Base-by-base conservation (phyloP, 1,140 invertebrate species). In the Thalassaphorura encarpata region DNA sequence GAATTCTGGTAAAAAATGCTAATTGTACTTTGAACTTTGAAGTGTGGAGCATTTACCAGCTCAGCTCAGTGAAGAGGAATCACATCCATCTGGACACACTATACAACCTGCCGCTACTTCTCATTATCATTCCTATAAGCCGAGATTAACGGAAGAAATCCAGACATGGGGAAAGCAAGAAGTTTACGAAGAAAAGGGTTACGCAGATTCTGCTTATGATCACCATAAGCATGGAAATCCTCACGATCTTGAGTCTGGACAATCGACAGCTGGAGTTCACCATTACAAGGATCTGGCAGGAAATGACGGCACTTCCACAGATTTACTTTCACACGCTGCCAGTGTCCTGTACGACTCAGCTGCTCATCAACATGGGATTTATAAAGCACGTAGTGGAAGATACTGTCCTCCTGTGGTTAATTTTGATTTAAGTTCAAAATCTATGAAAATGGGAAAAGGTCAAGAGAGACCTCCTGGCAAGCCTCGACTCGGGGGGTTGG, bases 121-220 rank as follows among this genome's bases (percentile, higher is more conserved):
- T 5, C 8, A 27, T 6, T 15, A 46, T 15, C 13, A 51, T 19
- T 28, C 41, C 13, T 41, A 43, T 19, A 4, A 40, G 26, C 61
- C 61, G 6, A 33, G 40, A 6, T 54, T 63, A 1, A 41, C 13
- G 15, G 61, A 63, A 47, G 61, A 63, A 63, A 43, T 63, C 13
- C n/a, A 31, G 18, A 27, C 36, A 13, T 46, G 60, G 21, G 54
- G 60, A 33, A 63, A 63, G 27, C 61, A 63, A 19, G 61, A 63
- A 54, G 61, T 63, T 18, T 63, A 63, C 24, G 61, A 63, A 54
- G 61, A 63, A 46, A 54, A 58, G 27, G 61, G 61, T 1, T 63
- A 59, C 41, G 24, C 24, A 2, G 61, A 63, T 39, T 19, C 48
- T 13, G 48, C 18, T 26, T 63, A 54, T 47, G 61, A 63, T 26